Conservation (phyloP, 2,113 vertebrate genomes). For the Heterocephalus glaber region DNA sequence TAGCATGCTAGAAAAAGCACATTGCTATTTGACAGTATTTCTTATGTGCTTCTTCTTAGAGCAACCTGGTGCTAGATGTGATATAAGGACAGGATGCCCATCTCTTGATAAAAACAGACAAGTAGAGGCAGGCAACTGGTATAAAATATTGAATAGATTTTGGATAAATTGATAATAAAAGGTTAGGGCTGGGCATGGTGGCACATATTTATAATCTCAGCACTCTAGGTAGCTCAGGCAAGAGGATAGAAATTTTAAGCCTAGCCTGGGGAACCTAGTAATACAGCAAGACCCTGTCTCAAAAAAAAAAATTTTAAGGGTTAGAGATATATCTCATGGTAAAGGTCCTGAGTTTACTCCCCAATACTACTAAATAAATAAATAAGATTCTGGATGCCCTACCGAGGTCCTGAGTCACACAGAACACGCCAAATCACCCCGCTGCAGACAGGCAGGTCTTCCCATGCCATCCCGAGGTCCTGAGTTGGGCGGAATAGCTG, state of each 20-base stretch:
- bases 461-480: too few species aligned
- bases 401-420: too few species aligned
- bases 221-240: background rate
- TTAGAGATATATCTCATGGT: background rate
- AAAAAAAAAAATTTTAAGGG: background rate
- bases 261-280: background rate
- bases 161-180: background rate
- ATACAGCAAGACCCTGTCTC: background rate
- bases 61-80: background rate
- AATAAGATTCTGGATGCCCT: too few species aligned
- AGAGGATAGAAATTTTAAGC: background rate
- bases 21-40: slow-evolving; percentile 41
- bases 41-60: background rate
- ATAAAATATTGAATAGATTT: background rate
- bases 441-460: too few species aligned
- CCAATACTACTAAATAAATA: background rate
- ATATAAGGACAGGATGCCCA: background rate
- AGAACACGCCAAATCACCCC: too few species aligned
- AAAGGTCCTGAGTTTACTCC: background rate
- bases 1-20: background rate
- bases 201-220: background rate
- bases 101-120: background rate
- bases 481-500: too few species aligned
- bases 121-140: background rate
- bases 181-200: background rate